Percentiles rank a stretch among this genome's conserved stretches.
phyloP scores from a whole-genome alignment of 2,113 vertebrate genomes.

The Neomonachus schauinslandi region DNA sequence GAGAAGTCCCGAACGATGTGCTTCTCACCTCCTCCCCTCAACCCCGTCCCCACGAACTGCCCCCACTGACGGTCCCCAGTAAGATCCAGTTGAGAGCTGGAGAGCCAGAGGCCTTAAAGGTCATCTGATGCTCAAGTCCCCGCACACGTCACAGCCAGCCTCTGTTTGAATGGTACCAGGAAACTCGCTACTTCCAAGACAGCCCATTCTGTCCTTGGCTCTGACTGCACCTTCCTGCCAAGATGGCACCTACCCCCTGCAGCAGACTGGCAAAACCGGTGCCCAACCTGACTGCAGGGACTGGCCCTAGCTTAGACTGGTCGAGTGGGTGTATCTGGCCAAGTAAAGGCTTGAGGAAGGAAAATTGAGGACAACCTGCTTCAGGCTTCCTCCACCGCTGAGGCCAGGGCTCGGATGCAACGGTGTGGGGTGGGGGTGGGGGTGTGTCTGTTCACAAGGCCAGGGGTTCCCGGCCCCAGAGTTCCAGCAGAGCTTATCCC shows the following conservation, averaged over 20 bases:
- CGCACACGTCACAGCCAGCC: background rate
- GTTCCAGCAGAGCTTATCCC: fast-evolving
- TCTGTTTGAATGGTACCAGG: slow-evolving; percentile 45
- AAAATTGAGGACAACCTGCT: background rate
- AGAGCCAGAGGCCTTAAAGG: background rate
- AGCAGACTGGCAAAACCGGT: slow-evolving; percentile 66
- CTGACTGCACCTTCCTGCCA: slow-evolving; percentile 37
- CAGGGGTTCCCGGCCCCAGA: background rate
- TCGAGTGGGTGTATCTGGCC: slow-evolving; percentile 63
- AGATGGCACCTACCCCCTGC: slow-evolving; percentile 59
- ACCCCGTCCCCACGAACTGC: background rate
- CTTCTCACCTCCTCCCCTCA: background rate
- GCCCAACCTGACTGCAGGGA: slow-evolving; percentile 34
- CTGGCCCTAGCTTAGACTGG: slow-evolving; percentile 57
- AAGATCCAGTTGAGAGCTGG: background rate
- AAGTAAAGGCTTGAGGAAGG: slow-evolving; percentile 28
- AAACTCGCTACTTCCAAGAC: background rate
- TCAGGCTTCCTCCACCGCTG: background rate
- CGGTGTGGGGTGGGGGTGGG: fast-evolving
- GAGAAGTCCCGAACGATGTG: background rate
- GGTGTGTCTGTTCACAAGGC: background rate
- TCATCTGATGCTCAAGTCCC: background rate
- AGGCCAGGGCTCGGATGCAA: background rate
- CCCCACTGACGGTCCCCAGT: background rate
- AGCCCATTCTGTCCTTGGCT: background rate